Base-by-base conservation (phyloP, 2,113 vertebrate genomes). In the Merops nubicus region DNA sequence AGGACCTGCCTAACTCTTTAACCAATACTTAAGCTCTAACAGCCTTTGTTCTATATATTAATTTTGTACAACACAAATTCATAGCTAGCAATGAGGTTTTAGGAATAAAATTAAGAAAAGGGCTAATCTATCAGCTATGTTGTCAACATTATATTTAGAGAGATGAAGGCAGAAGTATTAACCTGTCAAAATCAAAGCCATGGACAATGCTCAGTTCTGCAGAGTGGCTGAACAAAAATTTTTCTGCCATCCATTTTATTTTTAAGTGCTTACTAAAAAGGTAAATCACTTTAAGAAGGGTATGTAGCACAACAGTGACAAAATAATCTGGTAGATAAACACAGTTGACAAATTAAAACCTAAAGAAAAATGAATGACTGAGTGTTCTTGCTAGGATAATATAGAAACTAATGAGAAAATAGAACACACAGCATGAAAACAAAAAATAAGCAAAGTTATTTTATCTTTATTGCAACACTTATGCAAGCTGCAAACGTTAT, bases 181-280 rank as follows among this genome's bases (percentile, higher is more conserved):
- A 87, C 92, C 76, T 95, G 88, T 93, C 91, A 94, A 91, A 96
- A 89, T 82, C 86, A 89, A 94, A 94, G 88, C 77, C 68, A 86
- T 31, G 76, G 91, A 82, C 64, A 75, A 84, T 65, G 69, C 16
- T 92, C 68, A 21, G 36, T 43, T 67, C 56, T 72, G 77, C 76
- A 53, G 60, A 50, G 64, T 19, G 65, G 51, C 43, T 60, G 36
- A 92, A 95, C 42, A 47, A 84, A 95, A 72, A 11, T 9, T 64
- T 77, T 85, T 85, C 69, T 91, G 60, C 47, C 36, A 53, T 13
- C 23, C 43, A 22, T 79, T 74, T 63, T 59, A 26, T 54, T 87
- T 86, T 72, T 68, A 51, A 95, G 31, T 68, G 31, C 74, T 87
- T 64, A 56, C 80, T 72, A 75, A 42, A 72, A 78, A 87, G 36